These are phyloP conservation scores for Ophioninae sp. DNA, from an alignment of 2,888 invertebrate genomes.

Conservation along the genomic window DNA sequence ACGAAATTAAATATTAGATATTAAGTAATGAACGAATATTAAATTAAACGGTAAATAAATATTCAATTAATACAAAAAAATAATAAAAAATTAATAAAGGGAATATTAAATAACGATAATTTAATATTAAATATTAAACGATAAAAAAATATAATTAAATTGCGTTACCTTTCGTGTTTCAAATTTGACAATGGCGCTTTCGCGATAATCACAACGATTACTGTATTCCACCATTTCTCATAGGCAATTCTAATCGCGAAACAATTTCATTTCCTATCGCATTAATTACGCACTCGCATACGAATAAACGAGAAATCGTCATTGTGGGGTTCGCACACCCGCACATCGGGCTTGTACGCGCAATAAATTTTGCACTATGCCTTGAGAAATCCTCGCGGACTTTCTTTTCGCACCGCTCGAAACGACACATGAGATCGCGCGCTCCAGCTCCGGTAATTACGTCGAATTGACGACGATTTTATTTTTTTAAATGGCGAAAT, in stretches of 20 bases:
- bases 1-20: too few relatives aligned
- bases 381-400: slow-evolving; percentile 60
- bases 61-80: too few relatives aligned
- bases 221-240: slow-evolving; percentile 77
- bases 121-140: too few relatives aligned
- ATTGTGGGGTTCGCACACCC: slow-evolving; percentile 67
- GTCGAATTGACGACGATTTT: neutral
- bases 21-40: too few relatives aligned
- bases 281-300: slow-evolving; percentile 63
- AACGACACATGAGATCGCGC: slow-evolving; percentile 14
- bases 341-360: slow-evolving; percentile 12
- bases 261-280: slow-evolving; percentile 67
- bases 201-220: slow-evolving; percentile 77
- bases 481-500: neutral
- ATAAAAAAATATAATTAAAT: neutral
- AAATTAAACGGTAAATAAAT: too few relatives aligned
- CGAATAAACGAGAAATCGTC: slow-evolving; percentile 53
- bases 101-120: too few relatives aligned
- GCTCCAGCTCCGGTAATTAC: neutral
- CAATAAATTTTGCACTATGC: slow-evolving; percentile 50
- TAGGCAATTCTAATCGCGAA: slow-evolving; percentile 68
- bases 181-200: slow-evolving; percentile 56
- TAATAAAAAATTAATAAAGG: too few relatives aligned
- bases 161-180: neutral
- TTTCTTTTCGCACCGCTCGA: slow-evolving; percentile 48